These are phyloP conservation scores for Okapia johnstoni DNA, from an alignment of 2,113 vertebrate species.

Conservation along the genomic window DNA sequence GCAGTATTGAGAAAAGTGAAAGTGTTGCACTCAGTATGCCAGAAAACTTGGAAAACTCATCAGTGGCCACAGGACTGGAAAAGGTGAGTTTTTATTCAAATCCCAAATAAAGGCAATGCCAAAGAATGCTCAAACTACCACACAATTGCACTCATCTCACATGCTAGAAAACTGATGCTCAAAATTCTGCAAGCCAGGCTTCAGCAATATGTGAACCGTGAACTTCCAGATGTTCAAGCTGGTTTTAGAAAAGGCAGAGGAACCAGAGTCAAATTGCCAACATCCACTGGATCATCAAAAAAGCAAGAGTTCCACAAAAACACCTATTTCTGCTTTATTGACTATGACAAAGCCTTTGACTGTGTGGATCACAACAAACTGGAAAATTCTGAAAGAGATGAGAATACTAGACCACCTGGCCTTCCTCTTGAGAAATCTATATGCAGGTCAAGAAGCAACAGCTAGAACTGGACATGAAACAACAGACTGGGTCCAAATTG, in stretches of 20 bases:
- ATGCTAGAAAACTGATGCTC: background rate
- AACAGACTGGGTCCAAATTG: background rate
- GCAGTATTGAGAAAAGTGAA: background rate
- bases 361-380: background rate
- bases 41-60: background rate
- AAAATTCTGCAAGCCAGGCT: background rate
- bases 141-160: background rate
- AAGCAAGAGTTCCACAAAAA: background rate
- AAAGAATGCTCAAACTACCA: background rate
- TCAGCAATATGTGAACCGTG: background rate
- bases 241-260: background rate
- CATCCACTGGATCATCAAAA: background rate
- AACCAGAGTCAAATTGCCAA: background rate
- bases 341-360: background rate
- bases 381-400: background rate
- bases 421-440: background rate
- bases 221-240: background rate
- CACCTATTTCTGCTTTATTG: background rate
- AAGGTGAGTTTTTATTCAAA: background rate
- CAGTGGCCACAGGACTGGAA: background rate
- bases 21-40: background rate
- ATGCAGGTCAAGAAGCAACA: background rate
- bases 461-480: background rate
- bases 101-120: background rate
- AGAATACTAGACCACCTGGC: background rate